These are phyloP conservation scores for Selenia dentaria DNA, from an alignment of 2,888 invertebrate species.

Conservation along the genomic window DNA sequence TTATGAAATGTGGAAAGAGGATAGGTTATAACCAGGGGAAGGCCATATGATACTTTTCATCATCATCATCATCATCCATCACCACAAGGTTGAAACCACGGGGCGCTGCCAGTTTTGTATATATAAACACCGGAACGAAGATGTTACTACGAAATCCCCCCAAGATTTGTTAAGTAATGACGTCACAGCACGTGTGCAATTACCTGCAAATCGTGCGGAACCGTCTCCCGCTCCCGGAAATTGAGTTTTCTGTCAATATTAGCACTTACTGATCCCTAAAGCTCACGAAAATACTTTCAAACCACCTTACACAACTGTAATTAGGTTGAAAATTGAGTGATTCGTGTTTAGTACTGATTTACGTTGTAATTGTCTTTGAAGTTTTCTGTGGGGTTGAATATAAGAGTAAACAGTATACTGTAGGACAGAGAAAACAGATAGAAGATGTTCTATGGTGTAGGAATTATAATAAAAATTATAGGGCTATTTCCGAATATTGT, in stretches of 20 bases:
- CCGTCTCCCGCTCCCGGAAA: constrained; percentile 53
- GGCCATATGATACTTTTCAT: no score
- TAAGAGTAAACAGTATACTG: constrained; percentile 47
- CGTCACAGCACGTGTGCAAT: constrained; percentile 50
- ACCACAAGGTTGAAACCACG: no score
- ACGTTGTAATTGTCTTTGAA: constrained; percentile 52
- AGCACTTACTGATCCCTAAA: constrained; percentile 44
- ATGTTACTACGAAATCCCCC: neutral
- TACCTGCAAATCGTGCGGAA: constrained; percentile 69
- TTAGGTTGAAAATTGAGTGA: constrained; percentile 27
- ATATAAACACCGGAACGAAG: no score
- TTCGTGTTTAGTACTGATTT: constrained; percentile 42
- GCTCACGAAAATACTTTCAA: constrained; percentile 8
- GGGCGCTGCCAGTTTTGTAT: no score
- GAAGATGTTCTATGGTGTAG: no score
- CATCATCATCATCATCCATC: no score
- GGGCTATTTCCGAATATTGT: no score
- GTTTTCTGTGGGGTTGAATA: constrained; percentile 35
- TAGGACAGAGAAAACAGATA: constrained; percentile 23
- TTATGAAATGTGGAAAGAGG: no score
- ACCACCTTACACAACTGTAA: constrained; percentile 7
- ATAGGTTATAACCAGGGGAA: no score
- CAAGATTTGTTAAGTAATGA: constrained; percentile 14
- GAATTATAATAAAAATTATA: no score
- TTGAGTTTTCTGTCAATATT: constrained; percentile 70